Conservation (phyloP, 2,113 vertebrate species). For the Pachycephala philippinensis region DNA sequence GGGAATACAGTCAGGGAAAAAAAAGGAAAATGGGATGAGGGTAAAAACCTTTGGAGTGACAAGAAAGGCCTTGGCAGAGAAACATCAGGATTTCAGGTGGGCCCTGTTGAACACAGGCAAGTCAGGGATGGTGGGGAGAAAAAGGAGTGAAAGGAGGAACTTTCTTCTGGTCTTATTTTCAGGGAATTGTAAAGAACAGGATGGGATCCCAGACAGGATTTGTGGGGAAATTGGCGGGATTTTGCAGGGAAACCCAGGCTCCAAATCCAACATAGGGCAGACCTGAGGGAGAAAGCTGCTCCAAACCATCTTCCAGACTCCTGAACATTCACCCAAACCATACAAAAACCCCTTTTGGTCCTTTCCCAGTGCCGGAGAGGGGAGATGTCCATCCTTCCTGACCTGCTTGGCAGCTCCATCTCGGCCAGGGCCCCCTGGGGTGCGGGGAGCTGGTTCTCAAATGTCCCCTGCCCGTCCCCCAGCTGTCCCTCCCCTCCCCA, state of each 20-base stretch:
- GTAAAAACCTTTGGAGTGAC: neutral
- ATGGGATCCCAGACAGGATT: neutral
- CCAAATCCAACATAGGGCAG: fast-evolving
- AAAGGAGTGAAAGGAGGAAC: neutral
- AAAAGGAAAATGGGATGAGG: neutral
- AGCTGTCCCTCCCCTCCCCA: neutral
- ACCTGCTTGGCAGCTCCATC: neutral
- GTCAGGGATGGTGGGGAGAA: neutral
- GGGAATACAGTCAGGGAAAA: neutral
- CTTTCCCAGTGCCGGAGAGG: neutral
- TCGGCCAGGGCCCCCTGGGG: neutral
- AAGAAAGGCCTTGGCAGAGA: neutral
- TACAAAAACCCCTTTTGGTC: neutral
- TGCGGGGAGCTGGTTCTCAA: neutral
- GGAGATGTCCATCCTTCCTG: neutral
- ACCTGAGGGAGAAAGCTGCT: neutral
- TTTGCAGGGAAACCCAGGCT: neutral
- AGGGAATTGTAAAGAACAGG: neutral
- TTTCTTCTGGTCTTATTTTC: neutral
- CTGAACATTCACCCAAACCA: neutral
- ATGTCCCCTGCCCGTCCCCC: neutral
- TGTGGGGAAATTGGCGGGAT: neutral
- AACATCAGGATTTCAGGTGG: neutral
- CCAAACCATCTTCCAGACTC: neutral
- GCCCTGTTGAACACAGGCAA: neutral